Base-by-base conservation (phyloP, 2,797 vertebrate genomes). In the Heteromormyrus szaboi region DNA sequence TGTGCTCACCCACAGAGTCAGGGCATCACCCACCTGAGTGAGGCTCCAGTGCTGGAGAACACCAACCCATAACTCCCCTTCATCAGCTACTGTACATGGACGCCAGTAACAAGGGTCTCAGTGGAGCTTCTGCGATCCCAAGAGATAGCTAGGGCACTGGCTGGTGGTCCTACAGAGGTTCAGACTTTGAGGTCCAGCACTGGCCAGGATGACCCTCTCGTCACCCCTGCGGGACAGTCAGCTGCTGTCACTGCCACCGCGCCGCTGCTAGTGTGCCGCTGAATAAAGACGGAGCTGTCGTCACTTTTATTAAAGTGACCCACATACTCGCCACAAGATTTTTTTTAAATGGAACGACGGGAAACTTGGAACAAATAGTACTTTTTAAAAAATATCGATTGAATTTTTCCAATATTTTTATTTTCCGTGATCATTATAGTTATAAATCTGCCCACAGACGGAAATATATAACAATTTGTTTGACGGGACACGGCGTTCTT, bases 401-500 rank as follows among this genome's bases (percentile, higher is more conserved):
- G 8, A 84, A 46, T n/a, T 65, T 88, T 46, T 25, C 59, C 33
- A 14, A 11, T 54, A 29, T 4, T 37, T 29, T 88, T 65, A 44
- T 86, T 53, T 86, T 59, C 51, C 50, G 3, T 7, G 53, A n/a
- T 8, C n/a, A 86, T n/a, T 86, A 25, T 62, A 53, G 17, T 44
- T 53, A 53, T 41, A 41, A 41, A 41, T 41, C 41, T 50, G 59
- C 9, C 87, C 88, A 90, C 87, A 91, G 88, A 89, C 86, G 88
- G 51, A 90, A 89, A 90, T 91, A 90, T 87, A 62, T 48, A 37
- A 84, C 7, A 9, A 46, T 51, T 33, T 53, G 37, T 25, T 85
- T 53, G 46, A 85, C 56, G 81, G 48, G 14, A 54, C 29, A 59
- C 44, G 29, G 3, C 89, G 84, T 19, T n/a, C 76, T n/a, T 11